phyloP scores from a whole-genome alignment of 2,113 vertebrate genomes.

The Oncorhynchus tshawytscha region DNA sequence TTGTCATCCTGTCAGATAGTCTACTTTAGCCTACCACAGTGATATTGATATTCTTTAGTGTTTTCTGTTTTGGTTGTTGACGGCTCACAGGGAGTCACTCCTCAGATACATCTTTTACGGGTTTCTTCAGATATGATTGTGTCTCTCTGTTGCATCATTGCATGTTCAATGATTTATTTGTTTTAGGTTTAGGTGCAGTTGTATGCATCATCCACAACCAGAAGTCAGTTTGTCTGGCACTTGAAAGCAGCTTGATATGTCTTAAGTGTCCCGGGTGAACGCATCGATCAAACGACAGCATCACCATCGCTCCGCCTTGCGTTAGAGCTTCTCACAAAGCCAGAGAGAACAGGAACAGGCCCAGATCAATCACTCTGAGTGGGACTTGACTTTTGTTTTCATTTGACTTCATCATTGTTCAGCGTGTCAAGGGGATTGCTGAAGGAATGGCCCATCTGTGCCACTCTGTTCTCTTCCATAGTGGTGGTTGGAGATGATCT shows the following conservation, averaged over 20 bases:
- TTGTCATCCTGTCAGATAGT: conserved; percentile 58
- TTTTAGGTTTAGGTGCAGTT: too few species aligned
- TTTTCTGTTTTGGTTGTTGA: neutral
- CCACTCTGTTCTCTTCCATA: conserved; percentile 3
- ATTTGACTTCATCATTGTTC: conserved; percentile 35
- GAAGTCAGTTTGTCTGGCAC: too few species aligned
- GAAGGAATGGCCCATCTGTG: conserved; percentile 51
- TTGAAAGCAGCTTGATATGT: too few species aligned
- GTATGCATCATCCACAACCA: too few species aligned
- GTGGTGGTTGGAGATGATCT: conserved; percentile 29
- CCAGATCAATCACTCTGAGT: conserved; percentile 46
- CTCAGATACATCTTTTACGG: conserved; percentile 46
- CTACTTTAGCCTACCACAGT: conserved; percentile 20
- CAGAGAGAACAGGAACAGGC: too few species aligned
- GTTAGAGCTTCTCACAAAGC: too few species aligned
- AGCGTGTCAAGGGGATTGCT: conserved; percentile 47
- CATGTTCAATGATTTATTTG: neutral
- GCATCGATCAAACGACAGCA: too few species aligned
- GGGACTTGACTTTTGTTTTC: conserved; percentile 10
- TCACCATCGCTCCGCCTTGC: too few species aligned
- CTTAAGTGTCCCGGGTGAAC: too few species aligned
- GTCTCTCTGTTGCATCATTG: conserved; percentile 12
- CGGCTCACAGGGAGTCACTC: neutral
- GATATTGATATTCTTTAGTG: neutral
- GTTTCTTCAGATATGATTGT: conserved; percentile 4